Evolutionary conservation across 2,888 invertebrate genomes (phyloP).

Genomic region (Anticlea derivata): DNA sequence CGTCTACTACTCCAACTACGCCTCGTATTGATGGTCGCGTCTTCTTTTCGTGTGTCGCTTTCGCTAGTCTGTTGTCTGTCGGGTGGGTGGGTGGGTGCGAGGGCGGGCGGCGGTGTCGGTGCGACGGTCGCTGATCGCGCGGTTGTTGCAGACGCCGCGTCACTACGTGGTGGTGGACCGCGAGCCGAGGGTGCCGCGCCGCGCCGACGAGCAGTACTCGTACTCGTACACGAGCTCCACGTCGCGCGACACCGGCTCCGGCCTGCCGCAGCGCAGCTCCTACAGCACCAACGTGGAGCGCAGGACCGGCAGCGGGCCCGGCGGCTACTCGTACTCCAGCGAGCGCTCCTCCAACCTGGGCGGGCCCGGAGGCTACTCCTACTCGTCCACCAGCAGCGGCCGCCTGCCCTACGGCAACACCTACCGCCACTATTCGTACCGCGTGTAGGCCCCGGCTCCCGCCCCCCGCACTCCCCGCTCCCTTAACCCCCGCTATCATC

Average conservation of each 20-base stretch:
- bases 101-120: constrained; percentile 57
- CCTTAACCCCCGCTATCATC: constrained; percentile 47
- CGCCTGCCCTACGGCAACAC: constrained; percentile 91
- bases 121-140: constrained; percentile 62
- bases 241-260: constrained; percentile 74
- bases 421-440: constrained; percentile 94
- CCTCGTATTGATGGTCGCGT: constrained; percentile 66
- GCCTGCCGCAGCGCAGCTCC: constrained; percentile 85
- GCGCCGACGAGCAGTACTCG: constrained; percentile 93
- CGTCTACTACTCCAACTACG: constrained; percentile 82
- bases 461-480: constrained; percentile 43
- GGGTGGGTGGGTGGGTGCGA: constrained; percentile 62
- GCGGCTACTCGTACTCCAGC: constrained; percentile 90
- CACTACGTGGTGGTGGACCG: constrained; percentile 94
- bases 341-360: constrained; percentile 89
- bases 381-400: constrained; percentile 90
- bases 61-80: constrained; percentile 62
- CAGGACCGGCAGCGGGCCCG: constrained; percentile 87
- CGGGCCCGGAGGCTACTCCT: constrained; percentile 93
- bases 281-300: constrained; percentile 88
- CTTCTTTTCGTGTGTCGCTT: constrained; percentile 72
- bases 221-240: constrained; percentile 90
- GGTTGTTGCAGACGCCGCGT: constrained; percentile 92
- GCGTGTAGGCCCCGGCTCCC: constrained; percentile 86
- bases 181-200: constrained; percentile 86